A percentile compares a stretch with the other conserved stretches of the same genome.
Evolutionary conservation across 2,888 invertebrate genomes (phyloP).

Genomic region (Rhodophaea formosa): DNA sequence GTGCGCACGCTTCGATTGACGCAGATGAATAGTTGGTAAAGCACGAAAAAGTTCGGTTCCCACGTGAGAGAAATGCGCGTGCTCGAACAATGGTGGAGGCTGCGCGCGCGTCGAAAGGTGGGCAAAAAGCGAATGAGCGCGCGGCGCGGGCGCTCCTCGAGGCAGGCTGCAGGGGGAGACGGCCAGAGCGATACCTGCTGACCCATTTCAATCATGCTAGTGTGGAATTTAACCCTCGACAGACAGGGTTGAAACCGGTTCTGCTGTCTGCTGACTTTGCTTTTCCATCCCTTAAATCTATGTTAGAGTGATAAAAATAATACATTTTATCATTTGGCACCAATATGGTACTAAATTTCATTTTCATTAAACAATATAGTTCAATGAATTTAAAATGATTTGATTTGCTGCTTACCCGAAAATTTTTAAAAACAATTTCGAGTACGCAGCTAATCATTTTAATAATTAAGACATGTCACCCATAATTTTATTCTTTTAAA

Average conservation of each 20-base stretch:
- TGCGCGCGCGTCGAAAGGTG: constrained; percentile 79
- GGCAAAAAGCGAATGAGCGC: constrained; percentile 78
- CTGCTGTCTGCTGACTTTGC: neutral
- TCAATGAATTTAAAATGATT: no score
- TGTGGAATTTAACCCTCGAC: constrained; percentile 40
- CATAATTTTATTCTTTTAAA: no score
- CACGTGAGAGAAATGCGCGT: constrained; percentile 77
- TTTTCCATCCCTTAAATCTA: no score
- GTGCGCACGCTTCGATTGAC: constrained; percentile 53
- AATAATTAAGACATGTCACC: no score
- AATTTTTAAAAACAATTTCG: no score
- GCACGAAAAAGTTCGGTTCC: constrained; percentile 69
- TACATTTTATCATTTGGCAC: no score
- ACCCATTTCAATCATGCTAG: constrained; percentile 64
- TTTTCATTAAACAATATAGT: no score
- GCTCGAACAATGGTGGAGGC: constrained; percentile 63
- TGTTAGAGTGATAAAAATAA: no score
- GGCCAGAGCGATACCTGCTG: constrained; percentile 62
- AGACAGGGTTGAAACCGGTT: constrained; percentile 22
- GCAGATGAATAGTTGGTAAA: constrained; percentile 60
- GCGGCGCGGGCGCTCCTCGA: constrained; percentile 32
- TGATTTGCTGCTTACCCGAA: no score
- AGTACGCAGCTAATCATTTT: no score
- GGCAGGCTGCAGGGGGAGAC: constrained; percentile 24
- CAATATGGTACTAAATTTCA: no score